Evolutionary conservation across 2,888 invertebrate genomes (phyloP).

Genomic region (Fissipunctia ypsillon): DNA sequence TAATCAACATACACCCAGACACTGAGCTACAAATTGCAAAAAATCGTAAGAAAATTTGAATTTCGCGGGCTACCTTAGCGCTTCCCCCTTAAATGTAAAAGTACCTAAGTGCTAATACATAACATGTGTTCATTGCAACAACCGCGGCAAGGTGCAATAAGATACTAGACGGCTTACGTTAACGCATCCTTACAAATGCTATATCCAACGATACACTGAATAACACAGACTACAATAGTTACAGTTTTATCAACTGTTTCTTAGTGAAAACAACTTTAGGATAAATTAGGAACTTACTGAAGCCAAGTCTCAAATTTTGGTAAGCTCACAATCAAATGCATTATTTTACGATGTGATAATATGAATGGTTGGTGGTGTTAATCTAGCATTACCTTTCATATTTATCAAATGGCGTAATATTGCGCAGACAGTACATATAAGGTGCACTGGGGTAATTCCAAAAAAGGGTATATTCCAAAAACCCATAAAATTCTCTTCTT

Average conservation of each 20-base stretch:
- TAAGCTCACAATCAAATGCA: constrained; percentile 20
- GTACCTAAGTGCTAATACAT: constrained; percentile 9
- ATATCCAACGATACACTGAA: constrained; percentile 49
- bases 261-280: not conserved
- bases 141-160: constrained; percentile 60
- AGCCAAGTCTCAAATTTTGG: constrained; percentile 22
- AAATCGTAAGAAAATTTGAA: too few species aligned
- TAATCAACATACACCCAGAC: too few species aligned
- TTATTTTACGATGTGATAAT: constrained; percentile 36
- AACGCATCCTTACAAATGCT: constrained; percentile 74
- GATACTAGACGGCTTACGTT: constrained; percentile 62
- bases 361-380: constrained; percentile 6
- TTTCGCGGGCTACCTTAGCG: too few species aligned
- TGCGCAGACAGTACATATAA: not conserved
- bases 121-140: constrained; percentile 42
- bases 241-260: constrained; percentile 17
- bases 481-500: too few species aligned
- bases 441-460: too few species aligned
- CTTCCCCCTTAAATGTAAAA: constrained; percentile 36
- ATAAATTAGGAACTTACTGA: constrained; percentile 14
- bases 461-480: too few species aligned
- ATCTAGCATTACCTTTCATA: constrained; percentile 25
- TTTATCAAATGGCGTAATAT: constrained; percentile 11
- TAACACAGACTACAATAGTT: constrained; percentile 33
- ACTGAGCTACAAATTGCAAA: too few species aligned